phyloP scores from a whole-genome alignment of 2,888 invertebrate genomes.

The Cylindroiulus punctatus region DNA sequence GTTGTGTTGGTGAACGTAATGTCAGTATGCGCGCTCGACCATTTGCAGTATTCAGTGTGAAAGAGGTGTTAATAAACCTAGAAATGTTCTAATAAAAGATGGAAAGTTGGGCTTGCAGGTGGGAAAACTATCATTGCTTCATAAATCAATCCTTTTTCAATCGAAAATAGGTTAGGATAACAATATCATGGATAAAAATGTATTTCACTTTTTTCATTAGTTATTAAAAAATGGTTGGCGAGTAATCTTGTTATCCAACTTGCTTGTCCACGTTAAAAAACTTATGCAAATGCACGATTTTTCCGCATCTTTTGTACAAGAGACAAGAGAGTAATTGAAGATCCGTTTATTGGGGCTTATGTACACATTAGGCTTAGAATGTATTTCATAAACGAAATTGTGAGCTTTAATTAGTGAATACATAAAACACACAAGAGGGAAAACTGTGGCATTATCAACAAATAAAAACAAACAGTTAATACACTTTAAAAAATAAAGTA shows the following conservation, averaged over 20 bases:
- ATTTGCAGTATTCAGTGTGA: not conserved
- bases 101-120: not conserved
- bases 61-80: conserved; percentile 39
- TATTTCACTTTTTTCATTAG: not conserved
- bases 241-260: not conserved
- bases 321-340: not conserved
- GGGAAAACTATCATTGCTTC: not conserved
- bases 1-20: not conserved
- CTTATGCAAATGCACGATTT: not conserved
- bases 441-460: conserved; percentile 14
- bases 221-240: not conserved
- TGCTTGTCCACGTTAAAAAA: not conserved
- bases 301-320: not conserved
- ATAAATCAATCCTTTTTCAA: conserved; percentile 35
- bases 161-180: conserved; percentile 20
- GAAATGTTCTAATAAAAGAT: not conserved
- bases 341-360: conserved; percentile 31
- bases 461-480: conserved; percentile 45
- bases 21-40: not conserved
- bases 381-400: conserved; percentile 35
- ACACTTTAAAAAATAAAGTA: conserved; percentile 37
- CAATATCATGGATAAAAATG: not conserved
- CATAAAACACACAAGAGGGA: conserved; percentile 20
- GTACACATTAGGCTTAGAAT: conserved; percentile 30
- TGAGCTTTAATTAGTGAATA: conserved; percentile 43